These are phyloP conservation scores for Perccottus glenii DNA, from an alignment of 2,113 vertebrate genomes.

Conservation along the genomic window DNA sequence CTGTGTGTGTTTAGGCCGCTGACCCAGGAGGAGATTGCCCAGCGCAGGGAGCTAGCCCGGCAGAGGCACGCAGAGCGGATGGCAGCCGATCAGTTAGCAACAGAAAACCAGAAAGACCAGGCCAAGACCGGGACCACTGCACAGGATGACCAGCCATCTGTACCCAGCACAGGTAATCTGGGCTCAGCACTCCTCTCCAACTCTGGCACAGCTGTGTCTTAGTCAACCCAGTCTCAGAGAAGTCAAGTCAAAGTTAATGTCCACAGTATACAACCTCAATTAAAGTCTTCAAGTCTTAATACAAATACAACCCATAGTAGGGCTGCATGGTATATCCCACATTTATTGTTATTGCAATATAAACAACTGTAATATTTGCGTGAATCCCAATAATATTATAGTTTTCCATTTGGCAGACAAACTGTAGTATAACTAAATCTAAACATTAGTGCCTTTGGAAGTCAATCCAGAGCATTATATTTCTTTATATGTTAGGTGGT, in stretches of 20 bases:
- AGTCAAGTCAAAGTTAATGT: background rate
- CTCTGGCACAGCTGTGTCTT: background rate
- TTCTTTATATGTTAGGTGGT: too few relatives aligned
- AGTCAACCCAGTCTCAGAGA: background rate
- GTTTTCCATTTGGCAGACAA: too few relatives aligned
- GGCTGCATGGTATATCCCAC: too few relatives aligned
- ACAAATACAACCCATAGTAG: too few relatives aligned
- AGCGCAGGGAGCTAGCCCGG: conserved; percentile 84
- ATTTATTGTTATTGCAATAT: too few relatives aligned
- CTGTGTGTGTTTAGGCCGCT: conserved; percentile 79
- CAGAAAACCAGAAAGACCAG: conserved; percentile 50
- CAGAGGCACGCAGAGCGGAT: conserved; percentile 86
- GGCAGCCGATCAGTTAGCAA: conserved; percentile 65
- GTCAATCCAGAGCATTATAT: too few relatives aligned
- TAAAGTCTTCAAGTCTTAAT: too few relatives aligned
- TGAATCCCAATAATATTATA: too few relatives aligned
- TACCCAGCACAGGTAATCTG: conserved; percentile 66
- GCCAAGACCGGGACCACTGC: conserved; percentile 17
- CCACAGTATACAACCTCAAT: too few relatives aligned
- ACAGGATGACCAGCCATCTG: conserved; percentile 31
- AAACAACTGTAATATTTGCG: too few relatives aligned
- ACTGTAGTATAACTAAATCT: too few relatives aligned
- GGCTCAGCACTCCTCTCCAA: background rate
- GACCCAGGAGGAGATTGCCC: conserved; percentile 88
- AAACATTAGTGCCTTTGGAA: too few relatives aligned